Base-by-base conservation (phyloP, 1,140 invertebrate species). In the Formica selysi region DNA sequence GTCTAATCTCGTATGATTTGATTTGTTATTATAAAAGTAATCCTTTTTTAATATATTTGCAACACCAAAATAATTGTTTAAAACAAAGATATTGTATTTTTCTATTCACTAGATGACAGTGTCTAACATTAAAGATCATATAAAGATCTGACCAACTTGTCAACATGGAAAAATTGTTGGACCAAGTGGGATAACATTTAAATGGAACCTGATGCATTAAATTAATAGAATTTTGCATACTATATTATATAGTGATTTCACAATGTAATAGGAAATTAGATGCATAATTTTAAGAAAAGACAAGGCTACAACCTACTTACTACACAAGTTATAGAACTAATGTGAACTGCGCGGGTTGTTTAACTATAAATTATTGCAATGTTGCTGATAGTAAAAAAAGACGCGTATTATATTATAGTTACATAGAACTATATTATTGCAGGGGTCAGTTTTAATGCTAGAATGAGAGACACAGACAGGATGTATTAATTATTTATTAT, bases 71-170 rank as follows among this genome's bases (percentile, higher is more conserved):
- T 22, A 29, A 6, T 11, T n/a, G 4, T 19, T 44, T 22, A 8
- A 10, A 71, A 74, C 38, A 22, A 54, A 44, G 62, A 59, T 62
- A 48, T 80, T 80, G 26, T 59, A 19, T 85, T 11, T 87, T 89
- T 38, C 64, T n/a, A 81, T 86, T 57, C 81, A 88, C 68, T 86
- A 94, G 93, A 94, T 91, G 93, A 94, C 81, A 94, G 90, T 86
- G 93, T 94, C 61, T 94, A 91, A 94, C 48, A 83, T 54, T 74
- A 78, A 74, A 70, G 26, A 71, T 68, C 59, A 59, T 73, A 36
- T 41, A 74, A 74, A 86, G 74, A 59, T 64, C 26, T 87, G 71
- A 61, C 59, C 83, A 83, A 85, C 78, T 83, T 81, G 78, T 85
- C 86, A 54, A 87, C 80, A 65, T 44, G 59, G 54, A 68, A 76